These are phyloP conservation scores for Pyrochroa serraticornis DNA, from an alignment of 2,888 invertebrate genomes.

Conservation along the genomic window DNA sequence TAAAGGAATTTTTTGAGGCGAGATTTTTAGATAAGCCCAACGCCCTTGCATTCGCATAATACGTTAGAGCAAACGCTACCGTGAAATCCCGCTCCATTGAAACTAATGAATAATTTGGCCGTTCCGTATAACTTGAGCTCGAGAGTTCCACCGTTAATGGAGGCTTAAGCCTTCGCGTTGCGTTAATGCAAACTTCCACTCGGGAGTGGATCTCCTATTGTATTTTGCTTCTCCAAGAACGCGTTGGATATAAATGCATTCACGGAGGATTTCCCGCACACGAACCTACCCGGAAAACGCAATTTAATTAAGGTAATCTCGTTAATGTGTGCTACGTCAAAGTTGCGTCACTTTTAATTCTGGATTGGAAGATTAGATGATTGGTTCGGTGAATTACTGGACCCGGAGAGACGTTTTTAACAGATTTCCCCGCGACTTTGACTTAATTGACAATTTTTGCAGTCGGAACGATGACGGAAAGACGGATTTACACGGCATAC, in stretches of 20 bases:
- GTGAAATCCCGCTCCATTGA: not conserved
- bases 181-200: not conserved
- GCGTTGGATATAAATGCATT: conserved; percentile 9
- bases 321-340: conserved; percentile 18
- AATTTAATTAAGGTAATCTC: conserved; percentile 27
- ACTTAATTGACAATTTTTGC: conserved; percentile 11
- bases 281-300: conserved; percentile 11
- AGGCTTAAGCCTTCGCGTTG: not conserved
- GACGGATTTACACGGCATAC: conserved; percentile 10
- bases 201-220: not conserved
- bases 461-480: conserved; percentile 11
- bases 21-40: no score
- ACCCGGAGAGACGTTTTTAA: conserved; percentile 2
- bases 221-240: conserved; percentile 2
- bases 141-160: not conserved
- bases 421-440: conserved; percentile 1
- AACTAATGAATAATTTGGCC: conserved; percentile 7
- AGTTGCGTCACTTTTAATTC: conserved; percentile 16
- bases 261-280: not conserved
- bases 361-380: conserved; percentile 22
- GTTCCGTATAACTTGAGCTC: not conserved
- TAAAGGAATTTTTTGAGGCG: no score
- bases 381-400: conserved; percentile 19
- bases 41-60: no score
- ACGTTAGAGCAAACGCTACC: no score